Conservation (phyloP, 2,888 invertebrate species). For the Furcula furcula region DNA sequence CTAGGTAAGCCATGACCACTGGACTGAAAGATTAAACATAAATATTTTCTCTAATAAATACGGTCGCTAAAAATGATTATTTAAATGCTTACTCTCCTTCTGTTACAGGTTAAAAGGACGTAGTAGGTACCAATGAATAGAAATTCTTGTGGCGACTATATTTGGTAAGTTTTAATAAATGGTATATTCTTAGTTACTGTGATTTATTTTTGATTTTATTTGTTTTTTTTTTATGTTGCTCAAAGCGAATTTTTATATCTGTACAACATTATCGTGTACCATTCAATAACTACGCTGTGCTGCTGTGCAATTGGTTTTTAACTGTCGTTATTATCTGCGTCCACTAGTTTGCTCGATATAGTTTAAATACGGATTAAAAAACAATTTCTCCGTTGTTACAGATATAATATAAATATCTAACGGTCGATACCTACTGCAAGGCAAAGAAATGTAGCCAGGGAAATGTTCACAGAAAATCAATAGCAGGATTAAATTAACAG, state of each 20-base stretch:
- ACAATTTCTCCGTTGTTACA: conserved; percentile 48
- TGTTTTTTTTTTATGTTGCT: conserved; percentile 25
- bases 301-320: conserved; percentile 34
- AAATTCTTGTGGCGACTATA: background rate
- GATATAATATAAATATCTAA: conserved; percentile 13
- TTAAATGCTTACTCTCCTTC: no score
- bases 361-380: conserved; percentile 29
- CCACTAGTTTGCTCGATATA: conserved; percentile 8
- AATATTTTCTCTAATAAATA: no score
- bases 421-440: background rate
- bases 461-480: background rate
- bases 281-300: conserved; percentile 31
- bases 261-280: no score
- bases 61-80: no score
- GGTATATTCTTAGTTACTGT: conserved; percentile 10
- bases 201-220: conserved; percentile 12
- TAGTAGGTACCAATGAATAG: background rate
- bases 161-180: conserved; percentile 1
- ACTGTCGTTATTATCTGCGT: conserved; percentile 16
- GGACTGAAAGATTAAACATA: no score
- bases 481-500: conserved; percentile 9
- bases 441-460: background rate
- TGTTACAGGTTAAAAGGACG: background rate
- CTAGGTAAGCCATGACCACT: no score
- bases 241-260: conserved; percentile 31